Conservation (phyloP, 2,113 vertebrate species). For the Muscicapa adusta region DNA sequence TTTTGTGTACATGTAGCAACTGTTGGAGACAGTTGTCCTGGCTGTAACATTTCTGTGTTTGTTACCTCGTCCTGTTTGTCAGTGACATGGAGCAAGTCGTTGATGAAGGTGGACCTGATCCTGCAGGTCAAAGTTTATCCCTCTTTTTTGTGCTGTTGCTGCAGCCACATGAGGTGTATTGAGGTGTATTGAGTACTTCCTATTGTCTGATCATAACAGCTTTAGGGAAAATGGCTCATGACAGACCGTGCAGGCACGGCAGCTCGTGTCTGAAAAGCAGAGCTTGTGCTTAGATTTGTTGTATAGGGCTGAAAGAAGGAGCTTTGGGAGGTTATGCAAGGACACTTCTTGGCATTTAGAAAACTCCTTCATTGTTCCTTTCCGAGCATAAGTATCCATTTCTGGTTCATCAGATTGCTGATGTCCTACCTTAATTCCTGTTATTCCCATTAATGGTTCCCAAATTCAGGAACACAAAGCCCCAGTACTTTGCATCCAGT, state of each 20-base stretch:
- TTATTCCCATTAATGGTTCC: background rate
- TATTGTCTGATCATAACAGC: background rate
- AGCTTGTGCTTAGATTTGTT: background rate
- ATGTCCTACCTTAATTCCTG: background rate
- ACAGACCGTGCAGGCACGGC: rapidly evolving
- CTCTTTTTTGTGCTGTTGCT: rapidly evolving
- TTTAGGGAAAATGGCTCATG: rapidly evolving
- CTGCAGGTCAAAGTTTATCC: background rate
- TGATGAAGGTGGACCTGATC: background rate
- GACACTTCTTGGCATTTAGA: background rate
- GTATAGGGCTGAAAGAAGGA: background rate
- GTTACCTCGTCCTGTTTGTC: background rate
- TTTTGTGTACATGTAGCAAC: background rate
- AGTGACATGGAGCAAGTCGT: background rate
- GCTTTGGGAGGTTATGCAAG: background rate
- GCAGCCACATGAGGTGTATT: rapidly evolving
- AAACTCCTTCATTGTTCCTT: background rate
- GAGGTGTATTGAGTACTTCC: rapidly evolving
- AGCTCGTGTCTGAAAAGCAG: background rate
- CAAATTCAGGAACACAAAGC: background rate
- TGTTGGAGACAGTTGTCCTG: background rate
- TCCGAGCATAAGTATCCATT: background rate
- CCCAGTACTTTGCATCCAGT: background rate
- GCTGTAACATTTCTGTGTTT: rapidly evolving
- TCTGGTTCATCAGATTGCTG: background rate